Evolutionary conservation across 2,113 vertebrate genomes (phyloP).

Genomic region (Lates calcarifer): DNA sequence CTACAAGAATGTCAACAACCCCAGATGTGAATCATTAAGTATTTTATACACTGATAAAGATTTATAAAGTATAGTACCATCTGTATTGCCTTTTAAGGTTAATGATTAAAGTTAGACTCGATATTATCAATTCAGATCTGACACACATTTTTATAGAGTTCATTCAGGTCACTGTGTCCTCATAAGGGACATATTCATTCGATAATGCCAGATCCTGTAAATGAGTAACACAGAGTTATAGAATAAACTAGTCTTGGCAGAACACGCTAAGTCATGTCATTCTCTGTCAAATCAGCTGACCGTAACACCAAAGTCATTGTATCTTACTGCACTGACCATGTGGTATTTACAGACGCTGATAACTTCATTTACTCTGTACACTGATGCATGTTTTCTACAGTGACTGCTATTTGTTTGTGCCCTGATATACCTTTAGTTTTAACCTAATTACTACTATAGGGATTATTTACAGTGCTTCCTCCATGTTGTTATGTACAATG

Average conservation of each 20-base stretch:
- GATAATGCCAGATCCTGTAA: slow-evolving; percentile 33
- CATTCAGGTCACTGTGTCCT: slow-evolving; percentile 32
- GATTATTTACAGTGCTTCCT: neutral
- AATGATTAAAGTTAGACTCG: neutral
- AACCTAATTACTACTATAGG: too few species aligned
- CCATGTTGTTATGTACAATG: neutral
- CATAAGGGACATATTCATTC: neutral
- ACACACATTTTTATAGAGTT: neutral
- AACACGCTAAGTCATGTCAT: neutral
- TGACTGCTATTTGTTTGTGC: too few species aligned
- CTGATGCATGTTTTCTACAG: neutral
- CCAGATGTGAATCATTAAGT: too few species aligned
- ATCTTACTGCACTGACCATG: neutral
- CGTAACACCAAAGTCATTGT: neutral
- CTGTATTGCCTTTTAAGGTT: neutral
- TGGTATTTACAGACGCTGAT: slow-evolving; percentile 12
- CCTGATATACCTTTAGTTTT: too few species aligned
- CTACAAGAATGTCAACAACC: too few species aligned
- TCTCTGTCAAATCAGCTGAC: slow-evolving; percentile 4
- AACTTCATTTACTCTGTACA: neutral
- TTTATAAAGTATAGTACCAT: too few species aligned
- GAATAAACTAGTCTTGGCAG: neutral
- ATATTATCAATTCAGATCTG: neutral
- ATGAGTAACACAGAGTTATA: slow-evolving; percentile 52
- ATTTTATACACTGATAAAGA: too few species aligned